phyloP scores from a whole-genome alignment of 2,113 vertebrate genomes.

The Rhinolophus ferrumequinum region DNA sequence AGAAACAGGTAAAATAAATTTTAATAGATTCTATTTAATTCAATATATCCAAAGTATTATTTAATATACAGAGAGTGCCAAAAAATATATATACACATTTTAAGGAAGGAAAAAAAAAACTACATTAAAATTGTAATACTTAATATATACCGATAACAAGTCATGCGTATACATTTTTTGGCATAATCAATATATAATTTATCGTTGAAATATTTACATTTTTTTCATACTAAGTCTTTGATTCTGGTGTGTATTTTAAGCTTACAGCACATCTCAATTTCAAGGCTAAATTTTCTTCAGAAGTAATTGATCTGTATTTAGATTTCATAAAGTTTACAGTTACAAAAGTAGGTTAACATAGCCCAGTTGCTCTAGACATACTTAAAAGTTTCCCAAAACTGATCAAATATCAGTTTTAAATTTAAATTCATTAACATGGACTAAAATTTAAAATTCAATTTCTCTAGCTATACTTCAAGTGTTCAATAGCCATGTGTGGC shows the following conservation, averaged over 20 bases:
- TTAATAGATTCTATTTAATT: neutral
- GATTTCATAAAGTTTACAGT: neutral
- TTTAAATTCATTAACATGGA: conserved; percentile 18
- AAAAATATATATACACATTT: too few relatives aligned
- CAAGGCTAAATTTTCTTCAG: conserved; percentile 27
- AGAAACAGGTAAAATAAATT: neutral
- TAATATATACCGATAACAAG: too few relatives aligned
- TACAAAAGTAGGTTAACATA: conserved; percentile 45
- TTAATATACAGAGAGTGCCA: neutral
- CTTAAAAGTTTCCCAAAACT: conserved; percentile 28
- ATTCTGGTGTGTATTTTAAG: conserved; percentile 8
- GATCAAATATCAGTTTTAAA: conserved; percentile 42
- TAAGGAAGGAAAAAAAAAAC: too few relatives aligned
- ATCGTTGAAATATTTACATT: conserved; percentile 16
- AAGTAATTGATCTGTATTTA: conserved; percentile 58
- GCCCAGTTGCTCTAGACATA: neutral
- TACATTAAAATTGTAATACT: too few relatives aligned
- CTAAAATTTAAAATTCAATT: neutral
- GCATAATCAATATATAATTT: neutral
- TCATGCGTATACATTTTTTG: too few relatives aligned
- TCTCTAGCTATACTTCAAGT: neutral
- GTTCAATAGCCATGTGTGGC: neutral
- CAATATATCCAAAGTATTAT: conserved; percentile 16
- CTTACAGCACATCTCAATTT: neutral
- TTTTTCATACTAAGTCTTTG: neutral